A percentile compares a stretch with the other conserved stretches of the same genome.
Conservation (phyloP, 2,888 invertebrate species). For the Ornithoptera priamus region DNA sequence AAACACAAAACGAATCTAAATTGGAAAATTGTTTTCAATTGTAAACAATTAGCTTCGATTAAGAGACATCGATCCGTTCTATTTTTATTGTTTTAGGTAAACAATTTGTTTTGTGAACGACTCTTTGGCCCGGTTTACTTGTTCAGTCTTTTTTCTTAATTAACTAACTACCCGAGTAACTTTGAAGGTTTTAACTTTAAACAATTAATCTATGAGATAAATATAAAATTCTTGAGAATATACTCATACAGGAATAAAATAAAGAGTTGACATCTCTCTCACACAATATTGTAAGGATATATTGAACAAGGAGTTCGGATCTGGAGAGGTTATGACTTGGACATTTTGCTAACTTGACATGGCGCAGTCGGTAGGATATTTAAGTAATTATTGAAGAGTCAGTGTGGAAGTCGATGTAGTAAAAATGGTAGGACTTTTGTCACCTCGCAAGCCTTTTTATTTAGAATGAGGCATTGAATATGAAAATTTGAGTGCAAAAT, state of each 20-base stretch:
- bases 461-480: not conserved
- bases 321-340: too few species aligned
- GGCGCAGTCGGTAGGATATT: too few species aligned
- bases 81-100: slow-evolving; percentile 31
- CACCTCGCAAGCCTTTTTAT: not conserved
- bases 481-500: not conserved
- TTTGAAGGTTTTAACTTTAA: not conserved
- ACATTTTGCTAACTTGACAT: too few species aligned
- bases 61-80: slow-evolving; percentile 29
- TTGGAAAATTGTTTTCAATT: slow-evolving; percentile 54
- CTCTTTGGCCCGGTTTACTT: not conserved
- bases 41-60: slow-evolving; percentile 45
- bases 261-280: too few species aligned
- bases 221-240: too few species aligned
- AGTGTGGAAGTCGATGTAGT: not conserved
- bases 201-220: not conserved
- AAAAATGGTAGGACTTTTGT: not conserved
- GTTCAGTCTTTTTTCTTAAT: not conserved
- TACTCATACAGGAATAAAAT: too few species aligned
- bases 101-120: slow-evolving; percentile 33
- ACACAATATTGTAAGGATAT: too few species aligned
- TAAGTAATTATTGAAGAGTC: too few species aligned
- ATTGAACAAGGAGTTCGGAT: too few species aligned
- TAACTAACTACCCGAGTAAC: not conserved
- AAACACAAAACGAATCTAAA: slow-evolving; percentile 40